These are phyloP conservation scores for Drosophila acutilabella DNA, from an alignment of 2,888 invertebrate genomes.

Conservation along the genomic window DNA sequence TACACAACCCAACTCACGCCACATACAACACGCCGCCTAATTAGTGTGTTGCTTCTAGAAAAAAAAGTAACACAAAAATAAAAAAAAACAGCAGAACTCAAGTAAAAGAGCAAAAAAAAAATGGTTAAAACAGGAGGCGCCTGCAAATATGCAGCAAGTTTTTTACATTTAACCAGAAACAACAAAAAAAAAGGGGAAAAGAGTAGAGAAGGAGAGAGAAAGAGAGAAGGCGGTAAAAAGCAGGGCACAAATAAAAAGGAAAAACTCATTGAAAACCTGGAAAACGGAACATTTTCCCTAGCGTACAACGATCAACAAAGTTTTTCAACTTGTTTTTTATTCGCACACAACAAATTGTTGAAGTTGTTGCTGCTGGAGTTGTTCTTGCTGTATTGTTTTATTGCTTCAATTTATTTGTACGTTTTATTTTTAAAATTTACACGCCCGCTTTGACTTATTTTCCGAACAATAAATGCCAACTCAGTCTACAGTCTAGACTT, in stretches of 20 bases:
- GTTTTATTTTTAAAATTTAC: constrained; percentile 51
- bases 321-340: constrained; percentile 46
- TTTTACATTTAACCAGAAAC: constrained; percentile 40
- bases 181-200: constrained; percentile 4
- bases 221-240: neutral
- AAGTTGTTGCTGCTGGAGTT: constrained; percentile 21
- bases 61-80: neutral
- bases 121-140: constrained; percentile 43
- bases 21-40: constrained; percentile 35
- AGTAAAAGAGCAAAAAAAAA: neutral
- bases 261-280: constrained; percentile 50
- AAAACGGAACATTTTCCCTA: constrained; percentile 41
- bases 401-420: constrained; percentile 45
- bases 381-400: constrained; percentile 14
- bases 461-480: constrained; percentile 67
- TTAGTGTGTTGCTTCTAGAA: constrained; percentile 34
- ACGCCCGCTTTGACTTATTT: constrained; percentile 69
- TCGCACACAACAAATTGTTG: constrained; percentile 47
- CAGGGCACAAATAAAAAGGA: neutral
- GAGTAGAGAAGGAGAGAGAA: neutral
- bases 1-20: neutral
- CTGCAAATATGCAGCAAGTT: constrained; percentile 64
- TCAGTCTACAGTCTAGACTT: constrained; percentile 71
- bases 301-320: constrained; percentile 52
- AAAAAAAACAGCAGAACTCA: neutral